phyloP scores from a whole-genome alignment of 64 coral and sea anemone genomes.

The Montipora capricornis region DNA sequence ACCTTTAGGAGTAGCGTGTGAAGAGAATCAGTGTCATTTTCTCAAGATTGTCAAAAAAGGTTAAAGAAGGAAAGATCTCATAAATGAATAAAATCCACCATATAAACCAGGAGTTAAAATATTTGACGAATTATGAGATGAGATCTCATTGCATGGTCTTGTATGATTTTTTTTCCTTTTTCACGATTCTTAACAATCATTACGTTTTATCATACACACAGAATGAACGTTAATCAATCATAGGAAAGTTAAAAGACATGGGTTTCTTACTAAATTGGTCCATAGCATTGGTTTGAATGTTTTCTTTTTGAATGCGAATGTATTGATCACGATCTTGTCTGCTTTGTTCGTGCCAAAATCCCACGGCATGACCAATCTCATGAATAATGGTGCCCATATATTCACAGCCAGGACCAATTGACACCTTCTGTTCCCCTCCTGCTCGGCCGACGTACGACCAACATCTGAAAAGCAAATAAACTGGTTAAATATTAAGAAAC shows the following conservation, averaged over 20 bases:
- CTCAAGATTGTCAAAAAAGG: not conserved
- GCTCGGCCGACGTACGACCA: conserved; percentile 95
- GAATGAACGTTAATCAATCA: not conserved
- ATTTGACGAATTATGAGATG: no score
- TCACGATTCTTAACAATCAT: no score
- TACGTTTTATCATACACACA: no score
- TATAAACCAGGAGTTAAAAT: no score
- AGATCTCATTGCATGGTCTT: no score
- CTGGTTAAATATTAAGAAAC: not conserved
- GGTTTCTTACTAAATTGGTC: conserved; percentile 92
- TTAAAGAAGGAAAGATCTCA: no score
- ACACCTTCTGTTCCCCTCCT: conserved; percentile 89
- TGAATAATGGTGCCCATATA: conserved; percentile 96
- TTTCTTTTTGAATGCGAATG: conserved; percentile 86
- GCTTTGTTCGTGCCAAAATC: conserved; percentile 99
- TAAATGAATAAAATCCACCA: no score
- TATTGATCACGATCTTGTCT: conserved; percentile 92
- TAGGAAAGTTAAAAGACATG: not conserved
- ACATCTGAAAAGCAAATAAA: conserved; percentile 65
- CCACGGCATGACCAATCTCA: conserved; percentile 96
- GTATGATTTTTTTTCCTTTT: no score
- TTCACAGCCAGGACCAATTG: conserved; percentile 91
- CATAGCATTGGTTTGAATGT: conserved; percentile 72
- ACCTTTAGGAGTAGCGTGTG: not conserved
- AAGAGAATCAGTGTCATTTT: not conserved